Conservation (phyloP, 2,888 invertebrate genomes). For the Lacanobia wlatinum region DNA sequence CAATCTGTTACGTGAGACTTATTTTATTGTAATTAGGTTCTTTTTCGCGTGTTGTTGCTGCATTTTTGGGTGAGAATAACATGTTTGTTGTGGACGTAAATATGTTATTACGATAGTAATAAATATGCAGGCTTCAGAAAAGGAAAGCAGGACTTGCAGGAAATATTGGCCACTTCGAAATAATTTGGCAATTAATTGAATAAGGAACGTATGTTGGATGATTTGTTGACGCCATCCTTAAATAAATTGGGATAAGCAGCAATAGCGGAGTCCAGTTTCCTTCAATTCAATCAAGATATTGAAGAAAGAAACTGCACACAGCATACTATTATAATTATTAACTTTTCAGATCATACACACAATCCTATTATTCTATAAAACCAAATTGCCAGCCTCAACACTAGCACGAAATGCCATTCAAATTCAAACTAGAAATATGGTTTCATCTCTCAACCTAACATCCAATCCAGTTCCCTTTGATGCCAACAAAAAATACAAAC, state of each 20-base stretch:
- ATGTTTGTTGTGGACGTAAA: constrained; percentile 1
- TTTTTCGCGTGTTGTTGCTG: constrained; percentile 45
- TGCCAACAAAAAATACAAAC: constrained; percentile 1
- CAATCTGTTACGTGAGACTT: constrained; percentile 72
- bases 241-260: no score
- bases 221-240: no score
- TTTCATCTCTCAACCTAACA: constrained; percentile 28
- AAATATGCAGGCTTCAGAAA: background rate
- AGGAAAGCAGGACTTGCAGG: no score
- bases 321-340: no score
- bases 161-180: no score
- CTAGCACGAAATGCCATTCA: background rate
- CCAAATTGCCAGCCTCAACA: no score
- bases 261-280: no score
- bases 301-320: no score
- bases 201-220: no score
- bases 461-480: constrained; percentile 45
- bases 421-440: constrained; percentile 8
- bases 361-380: background rate
- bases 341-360: background rate
- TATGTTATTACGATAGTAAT: background rate
- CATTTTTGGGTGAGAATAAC: constrained; percentile 6
- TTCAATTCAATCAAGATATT: no score
- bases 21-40: constrained; percentile 60
- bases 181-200: no score